A percentile compares a stretch with the other conserved stretches of the same genome.
These are phyloP conservation scores for Patella pellucida DNA, from an alignment of 2,888 invertebrate species.

Conservation along the genomic window DNA sequence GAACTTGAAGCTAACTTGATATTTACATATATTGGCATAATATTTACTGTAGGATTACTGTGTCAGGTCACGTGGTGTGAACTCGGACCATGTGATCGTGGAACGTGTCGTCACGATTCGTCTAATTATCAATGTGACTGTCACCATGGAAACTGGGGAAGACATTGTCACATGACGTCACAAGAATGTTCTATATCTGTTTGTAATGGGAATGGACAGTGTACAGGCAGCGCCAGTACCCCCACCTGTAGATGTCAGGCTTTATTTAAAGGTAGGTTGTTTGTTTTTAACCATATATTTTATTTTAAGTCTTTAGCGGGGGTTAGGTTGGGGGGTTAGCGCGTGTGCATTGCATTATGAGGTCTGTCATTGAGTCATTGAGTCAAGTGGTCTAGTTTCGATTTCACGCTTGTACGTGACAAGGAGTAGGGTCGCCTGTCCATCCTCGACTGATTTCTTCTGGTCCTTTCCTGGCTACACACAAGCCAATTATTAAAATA, in stretches of 20 bases:
- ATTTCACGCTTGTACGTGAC: too few species aligned
- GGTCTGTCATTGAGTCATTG: too few species aligned
- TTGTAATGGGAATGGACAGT: constrained; percentile 78
- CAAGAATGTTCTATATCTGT: constrained; percentile 27
- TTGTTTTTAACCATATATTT: background rate
- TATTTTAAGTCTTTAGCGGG: too few species aligned
- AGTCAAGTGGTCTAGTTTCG: too few species aligned
- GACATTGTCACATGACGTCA: constrained; percentile 77
- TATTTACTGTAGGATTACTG: constrained; percentile 77
- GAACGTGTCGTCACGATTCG: constrained; percentile 75
- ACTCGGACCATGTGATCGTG: constrained; percentile 78
- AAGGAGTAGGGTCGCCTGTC: too few species aligned
- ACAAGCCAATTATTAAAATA: too few species aligned
- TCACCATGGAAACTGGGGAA: constrained; percentile 78
- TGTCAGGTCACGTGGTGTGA: constrained; percentile 84
- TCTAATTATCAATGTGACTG: constrained; percentile 78
- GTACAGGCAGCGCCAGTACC: constrained; percentile 73
- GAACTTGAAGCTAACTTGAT: too few species aligned
- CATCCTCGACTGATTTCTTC: too few species aligned
- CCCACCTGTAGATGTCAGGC: constrained; percentile 83
- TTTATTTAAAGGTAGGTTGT: constrained; percentile 78
- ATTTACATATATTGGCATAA: too few species aligned
- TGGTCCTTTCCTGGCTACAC: too few species aligned
- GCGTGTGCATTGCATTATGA: too few species aligned
- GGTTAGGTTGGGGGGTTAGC: too few species aligned